phyloP scores from a whole-genome alignment of 2,113 vertebrate species.

The Lepisosteus oculatus region DNA sequence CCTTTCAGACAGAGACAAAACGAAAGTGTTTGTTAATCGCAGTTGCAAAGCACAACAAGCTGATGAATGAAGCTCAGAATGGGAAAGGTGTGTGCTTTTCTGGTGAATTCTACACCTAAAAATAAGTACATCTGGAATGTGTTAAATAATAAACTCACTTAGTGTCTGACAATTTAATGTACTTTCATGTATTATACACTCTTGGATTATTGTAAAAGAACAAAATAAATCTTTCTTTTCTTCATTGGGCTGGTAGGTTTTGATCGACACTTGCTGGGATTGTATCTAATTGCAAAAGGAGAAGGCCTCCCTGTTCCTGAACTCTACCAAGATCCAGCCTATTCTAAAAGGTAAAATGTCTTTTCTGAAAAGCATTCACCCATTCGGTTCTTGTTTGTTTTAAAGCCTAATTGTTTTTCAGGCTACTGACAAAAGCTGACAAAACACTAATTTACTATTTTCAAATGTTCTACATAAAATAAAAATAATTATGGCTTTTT shows the following conservation, averaged over 20 bases:
- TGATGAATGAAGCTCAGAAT: conserved; percentile 86
- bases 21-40: conserved; percentile 75
- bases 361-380: not conserved
- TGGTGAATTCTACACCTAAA: not conserved
- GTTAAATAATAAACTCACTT: not conserved
- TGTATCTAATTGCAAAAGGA: conserved; percentile 83
- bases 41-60: conserved; percentile 81
- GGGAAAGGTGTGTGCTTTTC: conserved; percentile 73
- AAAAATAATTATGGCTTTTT: too few relatives aligned
- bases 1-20: conserved; percentile 57
- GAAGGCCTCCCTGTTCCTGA: conserved; percentile 79
- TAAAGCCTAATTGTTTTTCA: too few relatives aligned
- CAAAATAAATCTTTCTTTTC: not conserved
- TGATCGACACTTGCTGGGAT: conserved; percentile 90
- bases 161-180: not conserved
- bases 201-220: too few relatives aligned
- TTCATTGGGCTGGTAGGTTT: conserved; percentile 69
- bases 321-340: conserved; percentile 82
- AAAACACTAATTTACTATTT: too few relatives aligned
- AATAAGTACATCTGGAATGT: not conserved
- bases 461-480: too few relatives aligned
- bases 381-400: too few relatives aligned
- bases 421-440: too few relatives aligned
- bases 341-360: conserved; percentile 74
- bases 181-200: too few relatives aligned